Percentiles rank a stretch among this genome's conserved stretches.
Conservation (phyloP, 2,888 invertebrate species). For the Pardosa pseudoannulata region DNA sequence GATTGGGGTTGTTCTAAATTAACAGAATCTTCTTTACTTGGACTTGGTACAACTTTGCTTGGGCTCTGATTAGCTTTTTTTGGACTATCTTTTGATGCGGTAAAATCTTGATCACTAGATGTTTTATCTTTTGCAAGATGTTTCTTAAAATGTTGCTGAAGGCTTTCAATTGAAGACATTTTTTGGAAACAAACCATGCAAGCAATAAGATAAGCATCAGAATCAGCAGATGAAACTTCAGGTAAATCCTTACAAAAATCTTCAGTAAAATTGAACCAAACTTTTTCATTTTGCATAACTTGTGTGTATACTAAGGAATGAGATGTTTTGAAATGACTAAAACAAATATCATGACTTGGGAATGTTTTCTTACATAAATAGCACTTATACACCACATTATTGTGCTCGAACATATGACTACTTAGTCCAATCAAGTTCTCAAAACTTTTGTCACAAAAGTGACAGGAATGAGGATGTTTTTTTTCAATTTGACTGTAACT, state of each 20-base stretch:
- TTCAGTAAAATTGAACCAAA: not conserved
- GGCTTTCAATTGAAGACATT: constrained; percentile 49
- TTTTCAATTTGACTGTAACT: constrained; percentile 64
- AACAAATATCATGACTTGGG: constrained; percentile 86
- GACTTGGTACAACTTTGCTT: not conserved
- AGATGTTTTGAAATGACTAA: constrained; percentile 87
- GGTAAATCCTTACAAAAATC: constrained; percentile 19
- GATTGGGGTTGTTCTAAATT: not conserved
- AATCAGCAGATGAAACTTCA: constrained; percentile 15
- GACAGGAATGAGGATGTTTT: constrained; percentile 81
- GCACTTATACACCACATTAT: constrained; percentile 86
- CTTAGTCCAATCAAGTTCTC: constrained; percentile 85
- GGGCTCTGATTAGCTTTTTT: no score
- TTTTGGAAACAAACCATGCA: constrained; percentile 68
- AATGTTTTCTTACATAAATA: constrained; percentile 94
- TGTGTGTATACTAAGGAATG: constrained; percentile 86
- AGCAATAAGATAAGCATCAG: constrained; percentile 31
- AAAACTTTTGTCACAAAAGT: no score
- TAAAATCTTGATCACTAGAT: not conserved
- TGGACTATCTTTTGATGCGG: constrained; percentile 11
- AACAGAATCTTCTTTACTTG: not conserved
- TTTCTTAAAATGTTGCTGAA: constrained; percentile 58
- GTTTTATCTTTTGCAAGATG: constrained; percentile 46
- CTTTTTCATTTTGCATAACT: constrained; percentile 30
- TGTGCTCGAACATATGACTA: constrained; percentile 54